These are phyloP conservation scores for Antennarius maculatus DNA, from an alignment of 2,797 vertebrate species.

Conservation along the genomic window DNA sequence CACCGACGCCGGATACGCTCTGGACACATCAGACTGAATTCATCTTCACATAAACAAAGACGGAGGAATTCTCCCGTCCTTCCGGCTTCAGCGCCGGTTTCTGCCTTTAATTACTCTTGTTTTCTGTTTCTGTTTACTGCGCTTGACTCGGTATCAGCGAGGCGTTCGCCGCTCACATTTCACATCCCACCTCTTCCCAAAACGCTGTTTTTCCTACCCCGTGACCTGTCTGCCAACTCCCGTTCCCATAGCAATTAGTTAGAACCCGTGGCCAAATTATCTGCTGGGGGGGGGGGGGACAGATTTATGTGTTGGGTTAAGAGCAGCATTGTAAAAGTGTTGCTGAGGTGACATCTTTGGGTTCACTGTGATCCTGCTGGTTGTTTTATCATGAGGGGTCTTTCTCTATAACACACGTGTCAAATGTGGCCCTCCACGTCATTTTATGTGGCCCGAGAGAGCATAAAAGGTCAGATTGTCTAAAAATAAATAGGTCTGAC, in stretches of 20 bases:
- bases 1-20: neutral
- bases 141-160: constrained; percentile 25
- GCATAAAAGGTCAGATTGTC: too few relatives aligned
- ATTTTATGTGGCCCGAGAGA: too few relatives aligned
- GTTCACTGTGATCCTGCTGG: constrained; percentile 53
- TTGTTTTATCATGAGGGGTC: constrained; percentile 58
- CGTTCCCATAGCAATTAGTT: constrained; percentile 67
- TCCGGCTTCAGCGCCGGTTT: constrained; percentile 29
- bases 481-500: too few relatives aligned
- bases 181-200: constrained; percentile 41
- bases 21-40: neutral
- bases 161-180: constrained; percentile 41
- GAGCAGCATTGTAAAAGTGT: constrained; percentile 59
- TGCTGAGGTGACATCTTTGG: constrained; percentile 45
- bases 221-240: constrained; percentile 62
- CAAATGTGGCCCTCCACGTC: too few relatives aligned
- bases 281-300: constrained; percentile 4
- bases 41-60: constrained; percentile 6
- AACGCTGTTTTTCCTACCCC: constrained; percentile 50
- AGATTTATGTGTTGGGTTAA: constrained; percentile 77
- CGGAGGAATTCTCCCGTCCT: neutral
- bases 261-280: constrained; percentile 61
- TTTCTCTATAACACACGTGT: constrained; percentile 7
- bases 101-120: constrained; percentile 48
- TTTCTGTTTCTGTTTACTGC: constrained; percentile 34